These are phyloP conservation scores for Cantharis rustica DNA, from an alignment of 2,888 invertebrate species.

Conservation along the genomic window DNA sequence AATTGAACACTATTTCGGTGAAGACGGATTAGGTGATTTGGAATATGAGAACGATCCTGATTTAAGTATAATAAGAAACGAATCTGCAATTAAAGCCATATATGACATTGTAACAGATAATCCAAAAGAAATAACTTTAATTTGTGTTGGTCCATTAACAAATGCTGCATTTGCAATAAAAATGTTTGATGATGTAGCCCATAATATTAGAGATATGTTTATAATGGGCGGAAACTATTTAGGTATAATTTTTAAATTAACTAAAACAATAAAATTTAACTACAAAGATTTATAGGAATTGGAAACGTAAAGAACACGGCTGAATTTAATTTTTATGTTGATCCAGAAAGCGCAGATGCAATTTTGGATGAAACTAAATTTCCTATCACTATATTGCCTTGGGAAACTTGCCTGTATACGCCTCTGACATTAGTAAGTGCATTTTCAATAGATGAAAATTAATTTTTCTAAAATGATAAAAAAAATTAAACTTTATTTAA, in stretches of 20 bases:
- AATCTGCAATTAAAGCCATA: slow-evolving; percentile 63
- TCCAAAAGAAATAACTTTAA: slow-evolving; percentile 63
- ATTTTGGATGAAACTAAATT: slow-evolving; percentile 64
- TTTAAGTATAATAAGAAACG: slow-evolving; percentile 37
- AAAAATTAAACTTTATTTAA: too few species aligned
- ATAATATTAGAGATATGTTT: slow-evolving; percentile 68
- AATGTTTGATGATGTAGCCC: slow-evolving; percentile 67
- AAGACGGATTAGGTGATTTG: slow-evolving; percentile 75
- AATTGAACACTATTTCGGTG: slow-evolving; percentile 62
- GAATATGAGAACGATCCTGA: slow-evolving; percentile 38
- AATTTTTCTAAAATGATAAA: too few species aligned
- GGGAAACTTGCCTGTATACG: slow-evolving; percentile 66
- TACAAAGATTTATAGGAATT: slow-evolving; percentile 51
- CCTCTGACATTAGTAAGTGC: slow-evolving; percentile 48
- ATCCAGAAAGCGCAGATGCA: slow-evolving; percentile 78
- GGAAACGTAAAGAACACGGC: slow-evolving; percentile 67
- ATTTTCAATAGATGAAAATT: background rate
- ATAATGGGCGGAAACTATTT: slow-evolving; percentile 80
- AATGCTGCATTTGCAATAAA: slow-evolving; percentile 78
- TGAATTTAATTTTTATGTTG: slow-evolving; percentile 78
- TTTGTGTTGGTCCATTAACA: slow-evolving; percentile 76
- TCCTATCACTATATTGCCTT: slow-evolving; percentile 68
- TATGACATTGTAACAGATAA: slow-evolving; percentile 62
- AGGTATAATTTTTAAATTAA: slow-evolving; percentile 57
- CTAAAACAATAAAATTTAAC: background rate